Evolutionary conservation across 2,888 invertebrate species (phyloP).

Genomic region (Volucella zonaria): DNA sequence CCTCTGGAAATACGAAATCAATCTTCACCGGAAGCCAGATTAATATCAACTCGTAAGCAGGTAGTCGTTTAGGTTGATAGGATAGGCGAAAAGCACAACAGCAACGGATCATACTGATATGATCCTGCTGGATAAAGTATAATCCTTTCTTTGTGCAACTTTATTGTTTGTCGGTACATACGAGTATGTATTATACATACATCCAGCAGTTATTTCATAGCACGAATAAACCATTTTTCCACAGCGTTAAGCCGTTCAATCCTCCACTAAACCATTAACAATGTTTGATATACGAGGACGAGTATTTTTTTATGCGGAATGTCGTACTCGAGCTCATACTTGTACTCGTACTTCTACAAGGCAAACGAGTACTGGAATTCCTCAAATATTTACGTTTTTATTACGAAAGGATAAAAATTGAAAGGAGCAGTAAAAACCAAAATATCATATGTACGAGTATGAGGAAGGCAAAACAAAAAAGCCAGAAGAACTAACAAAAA

Average conservation of each 20-base stretch:
- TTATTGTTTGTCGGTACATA: slow-evolving; percentile 15
- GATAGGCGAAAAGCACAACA: slow-evolving; percentile 13
- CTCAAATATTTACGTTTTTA: slow-evolving; percentile 63
- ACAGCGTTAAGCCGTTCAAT: slow-evolving; percentile 31
- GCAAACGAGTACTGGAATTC: slow-evolving; percentile 1
- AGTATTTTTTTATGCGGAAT: too few relatives aligned
- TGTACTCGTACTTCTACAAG: too few relatives aligned
- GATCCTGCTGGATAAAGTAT: slow-evolving; percentile 18
- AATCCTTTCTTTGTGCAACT: slow-evolving; percentile 6
- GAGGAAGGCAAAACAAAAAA: neutral
- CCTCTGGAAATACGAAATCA: slow-evolving; percentile 15
- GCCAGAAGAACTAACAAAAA: neutral
- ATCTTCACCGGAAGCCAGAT: slow-evolving; percentile 41
- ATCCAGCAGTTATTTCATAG: slow-evolving; percentile 8
- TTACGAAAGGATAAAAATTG: slow-evolving; percentile 54
- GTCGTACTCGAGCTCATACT: too few relatives aligned
- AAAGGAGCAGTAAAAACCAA: slow-evolving; percentile 31
- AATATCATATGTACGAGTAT: neutral
- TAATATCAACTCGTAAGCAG: slow-evolving; percentile 44
- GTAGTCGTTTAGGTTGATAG: too few relatives aligned
- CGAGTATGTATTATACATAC: neutral
- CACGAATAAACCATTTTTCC: slow-evolving; percentile 35
- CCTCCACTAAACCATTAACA: slow-evolving; percentile 54
- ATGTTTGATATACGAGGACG: slow-evolving; percentile 27
- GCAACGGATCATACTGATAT: slow-evolving; percentile 38